phyloP scores from a whole-genome alignment of 2,888 invertebrate species.

The Xestia rhomboidea region DNA sequence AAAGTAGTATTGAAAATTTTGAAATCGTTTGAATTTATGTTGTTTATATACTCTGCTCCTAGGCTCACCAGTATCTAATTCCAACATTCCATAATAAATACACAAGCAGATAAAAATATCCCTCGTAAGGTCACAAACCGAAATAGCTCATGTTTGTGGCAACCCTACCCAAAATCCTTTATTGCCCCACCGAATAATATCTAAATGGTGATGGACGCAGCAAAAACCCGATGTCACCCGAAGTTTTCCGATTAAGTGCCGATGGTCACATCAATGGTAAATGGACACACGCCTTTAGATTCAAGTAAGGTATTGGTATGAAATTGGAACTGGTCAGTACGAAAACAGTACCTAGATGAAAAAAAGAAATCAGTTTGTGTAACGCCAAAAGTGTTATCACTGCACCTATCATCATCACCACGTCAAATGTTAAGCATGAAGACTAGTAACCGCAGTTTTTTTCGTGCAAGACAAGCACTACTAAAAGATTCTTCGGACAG shows the following conservation, averaged over 20 bases:
- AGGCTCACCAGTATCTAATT: background rate
- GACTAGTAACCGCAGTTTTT: too few species aligned
- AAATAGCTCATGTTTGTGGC: constrained; percentile 23
- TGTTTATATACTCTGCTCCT: background rate
- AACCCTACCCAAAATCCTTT: constrained; percentile 63
- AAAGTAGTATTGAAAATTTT: too few species aligned
- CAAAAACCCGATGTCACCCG: constrained; percentile 74
- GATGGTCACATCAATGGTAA: constrained; percentile 70
- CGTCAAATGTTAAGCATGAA: too few species aligned
- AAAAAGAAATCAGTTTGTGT: too few species aligned
- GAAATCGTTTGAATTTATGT: background rate
- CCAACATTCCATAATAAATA: background rate
- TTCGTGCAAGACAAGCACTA: background rate
- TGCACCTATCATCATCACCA: too few species aligned
- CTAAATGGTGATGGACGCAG: constrained; percentile 79
- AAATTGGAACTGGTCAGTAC: background rate
- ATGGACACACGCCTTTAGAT: constrained; percentile 52
- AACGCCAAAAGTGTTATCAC: too few species aligned
- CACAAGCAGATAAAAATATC: background rate
- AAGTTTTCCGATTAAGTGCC: constrained; percentile 77
- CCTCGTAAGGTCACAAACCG: constrained; percentile 1
- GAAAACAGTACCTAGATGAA: background rate
- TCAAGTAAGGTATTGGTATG: background rate
- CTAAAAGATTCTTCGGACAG: background rate
- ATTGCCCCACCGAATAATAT: constrained; percentile 70